Evolutionary conservation across 2,797 vertebrate species (phyloP).

Genomic region (Masticophis lateralis): DNA sequence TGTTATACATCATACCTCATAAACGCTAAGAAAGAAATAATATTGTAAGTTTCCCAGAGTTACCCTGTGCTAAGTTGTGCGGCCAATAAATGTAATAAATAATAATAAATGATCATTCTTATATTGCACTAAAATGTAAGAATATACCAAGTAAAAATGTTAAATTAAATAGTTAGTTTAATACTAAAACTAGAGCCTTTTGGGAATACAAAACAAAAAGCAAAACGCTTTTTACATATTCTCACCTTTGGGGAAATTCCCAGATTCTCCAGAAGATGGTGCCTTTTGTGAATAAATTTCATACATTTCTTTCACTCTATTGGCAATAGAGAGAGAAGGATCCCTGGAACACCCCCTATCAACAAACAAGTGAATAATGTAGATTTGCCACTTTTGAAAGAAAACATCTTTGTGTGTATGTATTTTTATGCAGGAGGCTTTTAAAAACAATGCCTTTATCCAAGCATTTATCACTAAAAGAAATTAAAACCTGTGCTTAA

Average conservation of each 20-base stretch:
- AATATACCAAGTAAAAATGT: background rate
- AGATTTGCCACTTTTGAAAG: background rate
- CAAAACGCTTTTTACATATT: background rate
- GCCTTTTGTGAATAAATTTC: conserved; percentile 79
- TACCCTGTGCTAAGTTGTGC: background rate
- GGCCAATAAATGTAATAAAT: background rate
- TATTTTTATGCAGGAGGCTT: background rate
- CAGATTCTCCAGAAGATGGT: conserved; percentile 68
- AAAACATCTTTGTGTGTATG: rapidly evolving
- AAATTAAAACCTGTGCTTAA: background rate
- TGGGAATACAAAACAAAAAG: background rate
- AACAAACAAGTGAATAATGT: conserved; percentile 21
- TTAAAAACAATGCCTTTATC: background rate
- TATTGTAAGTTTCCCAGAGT: background rate
- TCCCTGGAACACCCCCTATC: conserved; percentile 85
- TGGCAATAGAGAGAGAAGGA: conserved; percentile 81
- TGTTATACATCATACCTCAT: background rate
- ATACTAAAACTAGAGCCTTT: background rate
- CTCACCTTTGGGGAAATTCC: conserved; percentile 81
- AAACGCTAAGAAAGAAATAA: background rate
- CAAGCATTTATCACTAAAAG: background rate
- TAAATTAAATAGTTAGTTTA: background rate
- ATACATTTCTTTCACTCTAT: conserved; percentile 86
- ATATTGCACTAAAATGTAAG: background rate
- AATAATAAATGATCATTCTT: background rate